Conservation (phyloP, 2,888 invertebrate genomes). For the Dasysyrphus albostriatus region DNA sequence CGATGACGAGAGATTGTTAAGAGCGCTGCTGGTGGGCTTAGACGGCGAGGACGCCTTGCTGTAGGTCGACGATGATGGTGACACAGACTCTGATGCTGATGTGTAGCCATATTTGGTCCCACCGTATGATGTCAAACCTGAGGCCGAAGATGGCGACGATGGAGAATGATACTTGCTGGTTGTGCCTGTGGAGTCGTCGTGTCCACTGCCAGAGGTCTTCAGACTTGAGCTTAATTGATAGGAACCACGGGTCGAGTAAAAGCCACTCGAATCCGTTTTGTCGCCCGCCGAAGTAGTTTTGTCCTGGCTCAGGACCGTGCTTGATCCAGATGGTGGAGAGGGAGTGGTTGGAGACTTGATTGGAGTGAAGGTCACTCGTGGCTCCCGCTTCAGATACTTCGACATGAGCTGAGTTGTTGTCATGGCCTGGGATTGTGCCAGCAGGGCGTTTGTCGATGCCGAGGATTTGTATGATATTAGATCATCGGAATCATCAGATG, state of each 20-base stretch:
- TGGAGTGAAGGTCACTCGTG: constrained; percentile 82
- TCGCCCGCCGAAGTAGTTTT: constrained; percentile 76
- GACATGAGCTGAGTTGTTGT: constrained; percentile 83
- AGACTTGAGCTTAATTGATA: constrained; percentile 80
- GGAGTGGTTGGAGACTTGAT: constrained; percentile 83
- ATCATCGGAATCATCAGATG: constrained; percentile 82
- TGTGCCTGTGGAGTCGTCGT: constrained; percentile 78
- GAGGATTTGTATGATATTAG: constrained; percentile 82
- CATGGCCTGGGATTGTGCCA: constrained; percentile 83
- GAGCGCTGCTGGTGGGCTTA: constrained; percentile 68
- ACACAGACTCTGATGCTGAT: constrained; percentile 65
- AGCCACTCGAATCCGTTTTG: constrained; percentile 75
- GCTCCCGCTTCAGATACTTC: constrained; percentile 82
- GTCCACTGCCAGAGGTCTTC: constrained; percentile 76
- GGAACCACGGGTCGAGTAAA: constrained; percentile 80
- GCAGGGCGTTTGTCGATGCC: constrained; percentile 81
- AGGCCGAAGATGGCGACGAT: constrained; percentile 72
- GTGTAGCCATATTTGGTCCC: constrained; percentile 78
- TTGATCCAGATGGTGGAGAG: constrained; percentile 80
- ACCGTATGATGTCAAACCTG: constrained; percentile 74
- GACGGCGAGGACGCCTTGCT: constrained; percentile 65
- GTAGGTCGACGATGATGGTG: constrained; percentile 71
- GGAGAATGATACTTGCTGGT: constrained; percentile 79
- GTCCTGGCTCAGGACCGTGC: constrained; percentile 44
- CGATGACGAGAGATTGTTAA: constrained; percentile 73